A percentile compares a stretch with the other conserved stretches of the same genome.
Conservation (phyloP, 2,888 invertebrate genomes). For the Himalopsyche japonica region DNA sequence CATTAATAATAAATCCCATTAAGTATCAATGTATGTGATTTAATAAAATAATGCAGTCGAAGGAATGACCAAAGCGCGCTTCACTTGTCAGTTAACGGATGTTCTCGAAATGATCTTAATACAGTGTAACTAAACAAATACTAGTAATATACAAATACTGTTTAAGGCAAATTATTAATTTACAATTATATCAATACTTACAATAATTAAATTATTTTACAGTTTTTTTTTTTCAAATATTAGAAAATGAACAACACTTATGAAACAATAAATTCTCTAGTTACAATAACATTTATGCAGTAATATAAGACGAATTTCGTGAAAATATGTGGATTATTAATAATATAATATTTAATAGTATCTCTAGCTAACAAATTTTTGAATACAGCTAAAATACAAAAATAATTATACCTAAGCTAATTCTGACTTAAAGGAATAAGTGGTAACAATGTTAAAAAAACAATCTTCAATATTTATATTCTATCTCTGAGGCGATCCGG, state of each 20-base stretch:
- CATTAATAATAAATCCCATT: too few relatives aligned
- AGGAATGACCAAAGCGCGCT: not conserved
- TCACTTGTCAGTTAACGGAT: not conserved
- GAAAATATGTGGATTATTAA: slow-evolving; percentile 5
- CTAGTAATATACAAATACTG: slow-evolving; percentile 31
- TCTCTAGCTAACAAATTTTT: slow-evolving; percentile 4
- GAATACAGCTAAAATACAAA: slow-evolving; percentile 24
- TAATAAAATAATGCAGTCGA: not conserved
- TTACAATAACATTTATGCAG: slow-evolving; percentile 28
- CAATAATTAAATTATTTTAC: slow-evolving; percentile 12
- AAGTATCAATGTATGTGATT: not conserved
- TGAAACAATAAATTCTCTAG: slow-evolving; percentile 34
- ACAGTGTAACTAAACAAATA: slow-evolving; percentile 6
- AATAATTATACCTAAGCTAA: slow-evolving; percentile 20
- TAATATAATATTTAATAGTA: not conserved
- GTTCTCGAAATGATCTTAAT: not conserved
- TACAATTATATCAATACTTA: slow-evolving; percentile 35
- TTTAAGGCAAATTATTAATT: slow-evolving; percentile 37
- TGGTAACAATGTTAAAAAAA: slow-evolving; percentile 21
- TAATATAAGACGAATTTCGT: slow-evolving; percentile 14
- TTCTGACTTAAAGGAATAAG: slow-evolving; percentile 16
- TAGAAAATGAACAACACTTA: slow-evolving; percentile 38
- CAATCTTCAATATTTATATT: not conserved
- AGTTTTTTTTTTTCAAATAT: slow-evolving; percentile 27
- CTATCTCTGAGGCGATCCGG: too few relatives aligned